These are phyloP conservation scores for Syngnathus rostellatus DNA, from an alignment of 2,797 vertebrate species.

Conservation along the genomic window DNA sequence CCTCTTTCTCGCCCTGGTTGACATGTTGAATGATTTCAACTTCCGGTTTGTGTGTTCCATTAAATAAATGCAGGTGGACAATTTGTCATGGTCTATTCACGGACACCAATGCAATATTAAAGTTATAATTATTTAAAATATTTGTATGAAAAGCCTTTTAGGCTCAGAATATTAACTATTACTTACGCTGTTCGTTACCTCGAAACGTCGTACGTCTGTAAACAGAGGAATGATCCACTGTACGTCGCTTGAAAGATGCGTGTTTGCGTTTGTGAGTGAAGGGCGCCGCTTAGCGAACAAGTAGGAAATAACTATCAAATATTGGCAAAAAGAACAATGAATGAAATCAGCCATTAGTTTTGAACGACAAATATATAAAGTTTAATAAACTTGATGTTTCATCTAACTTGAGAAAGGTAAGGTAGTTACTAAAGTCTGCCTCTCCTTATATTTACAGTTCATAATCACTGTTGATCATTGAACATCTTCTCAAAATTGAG, in stretches of 20 bases:
- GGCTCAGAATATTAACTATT: background rate
- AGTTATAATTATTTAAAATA: background rate
- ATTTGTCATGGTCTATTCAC: background rate
- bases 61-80: background rate
- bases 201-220: background rate
- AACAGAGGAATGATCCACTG: background rate
- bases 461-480: background rate
- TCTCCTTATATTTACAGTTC: background rate
- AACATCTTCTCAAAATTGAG: background rate
- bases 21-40: constrained; percentile 3
- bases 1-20: constrained; percentile 7
- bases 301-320: background rate
- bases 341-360: no score
- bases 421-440: no score
- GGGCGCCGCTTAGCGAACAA: constrained; percentile 29
- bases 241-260: background rate
- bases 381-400: no score
- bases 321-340: no score
- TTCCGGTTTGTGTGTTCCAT: constrained; percentile 23
- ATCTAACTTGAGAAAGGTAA: no score
- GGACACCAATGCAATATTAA: background rate
- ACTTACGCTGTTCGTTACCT: background rate
- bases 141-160: background rate
- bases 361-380: no score
- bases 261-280: background rate